These are phyloP conservation scores for Diplolepis rosae DNA, from an alignment of 2,888 invertebrate genomes.

Conservation along the genomic window DNA sequence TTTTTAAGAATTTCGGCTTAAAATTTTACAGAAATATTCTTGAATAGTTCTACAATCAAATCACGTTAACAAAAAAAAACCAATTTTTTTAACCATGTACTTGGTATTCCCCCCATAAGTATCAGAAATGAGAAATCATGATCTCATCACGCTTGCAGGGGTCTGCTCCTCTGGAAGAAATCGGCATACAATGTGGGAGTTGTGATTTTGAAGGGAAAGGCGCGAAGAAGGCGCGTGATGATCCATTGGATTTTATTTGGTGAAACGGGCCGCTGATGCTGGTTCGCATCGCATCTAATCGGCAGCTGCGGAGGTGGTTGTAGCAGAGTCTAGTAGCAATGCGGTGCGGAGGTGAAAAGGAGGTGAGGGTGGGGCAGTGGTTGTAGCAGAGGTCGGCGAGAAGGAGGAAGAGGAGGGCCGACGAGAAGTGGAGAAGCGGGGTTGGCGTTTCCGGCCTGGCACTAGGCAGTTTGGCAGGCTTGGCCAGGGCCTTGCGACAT, in stretches of 20 bases:
- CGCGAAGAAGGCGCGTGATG: constrained; percentile 2
- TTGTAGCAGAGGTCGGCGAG: constrained; percentile 14
- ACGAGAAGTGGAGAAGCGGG: constrained; percentile 34
- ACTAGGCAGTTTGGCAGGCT: constrained; percentile 51
- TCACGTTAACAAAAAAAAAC: too few relatives aligned
- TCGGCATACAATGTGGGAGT: background rate
- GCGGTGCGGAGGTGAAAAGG: constrained; percentile 16
- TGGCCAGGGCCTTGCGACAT: constrained; percentile 53
- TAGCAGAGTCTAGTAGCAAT: constrained; percentile 18
- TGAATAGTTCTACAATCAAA: too few relatives aligned
- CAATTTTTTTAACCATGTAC: too few relatives aligned
- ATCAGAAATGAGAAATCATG: too few relatives aligned
- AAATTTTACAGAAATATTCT: too few relatives aligned
- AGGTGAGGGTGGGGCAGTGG: constrained; percentile 18
- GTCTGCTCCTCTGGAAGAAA: background rate
- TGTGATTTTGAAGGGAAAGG: background rate
- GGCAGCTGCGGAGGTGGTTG: constrained; percentile 29
- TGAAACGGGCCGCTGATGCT: constrained; percentile 5
- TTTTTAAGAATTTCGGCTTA: too few relatives aligned
- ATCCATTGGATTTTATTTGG: background rate
- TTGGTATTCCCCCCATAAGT: too few relatives aligned
- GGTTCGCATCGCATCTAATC: background rate
- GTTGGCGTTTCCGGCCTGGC: constrained; percentile 48
- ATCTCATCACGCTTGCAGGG: background rate
- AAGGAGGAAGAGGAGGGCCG: constrained; percentile 12